These are phyloP conservation scores for Stenoptilia bipunctidactyla DNA, from an alignment of 2,888 invertebrate species.

Conservation along the genomic window DNA sequence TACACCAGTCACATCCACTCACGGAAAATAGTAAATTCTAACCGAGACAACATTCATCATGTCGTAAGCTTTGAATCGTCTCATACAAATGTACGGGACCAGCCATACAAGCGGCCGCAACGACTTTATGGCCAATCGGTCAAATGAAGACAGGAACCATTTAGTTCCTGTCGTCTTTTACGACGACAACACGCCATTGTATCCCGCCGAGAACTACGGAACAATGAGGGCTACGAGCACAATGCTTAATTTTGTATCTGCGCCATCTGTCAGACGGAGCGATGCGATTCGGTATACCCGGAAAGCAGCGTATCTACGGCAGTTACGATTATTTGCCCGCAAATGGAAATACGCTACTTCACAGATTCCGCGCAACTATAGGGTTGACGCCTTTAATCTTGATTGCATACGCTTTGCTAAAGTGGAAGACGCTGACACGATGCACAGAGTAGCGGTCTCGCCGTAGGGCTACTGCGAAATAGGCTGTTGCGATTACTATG, in stretches of 20 bases:
- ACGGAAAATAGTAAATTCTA: slow-evolving; percentile 15
- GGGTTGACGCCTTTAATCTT: too few relatives aligned
- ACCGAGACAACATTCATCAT: slow-evolving; percentile 35
- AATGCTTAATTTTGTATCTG: background rate
- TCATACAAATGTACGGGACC: slow-evolving; percentile 27
- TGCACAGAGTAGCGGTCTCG: slow-evolving; percentile 31
- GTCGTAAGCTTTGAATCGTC: slow-evolving; percentile 31
- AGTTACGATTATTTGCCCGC: too few relatives aligned
- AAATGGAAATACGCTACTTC: too few relatives aligned
- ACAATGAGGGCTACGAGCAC: slow-evolving; percentile 27
- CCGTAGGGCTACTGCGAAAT: slow-evolving; percentile 40
- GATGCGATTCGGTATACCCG: background rate
- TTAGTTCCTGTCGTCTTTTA: slow-evolving; percentile 54
- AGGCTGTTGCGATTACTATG: slow-evolving; percentile 39
- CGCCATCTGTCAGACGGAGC: background rate
- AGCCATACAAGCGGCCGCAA: slow-evolving; percentile 23
- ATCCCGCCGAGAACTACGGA: slow-evolving; percentile 13
- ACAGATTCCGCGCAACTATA: too few relatives aligned
- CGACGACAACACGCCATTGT: slow-evolving; percentile 25
- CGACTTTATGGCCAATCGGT: slow-evolving; percentile 47
- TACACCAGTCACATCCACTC: slow-evolving; percentile 2
- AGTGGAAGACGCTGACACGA: background rate
- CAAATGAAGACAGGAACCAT: slow-evolving; percentile 41
- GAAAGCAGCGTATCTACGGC: too few relatives aligned
- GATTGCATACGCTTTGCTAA: slow-evolving; percentile 1